Conservation (phyloP, 2,797 vertebrate species). For the Allobates femoralis region DNA sequence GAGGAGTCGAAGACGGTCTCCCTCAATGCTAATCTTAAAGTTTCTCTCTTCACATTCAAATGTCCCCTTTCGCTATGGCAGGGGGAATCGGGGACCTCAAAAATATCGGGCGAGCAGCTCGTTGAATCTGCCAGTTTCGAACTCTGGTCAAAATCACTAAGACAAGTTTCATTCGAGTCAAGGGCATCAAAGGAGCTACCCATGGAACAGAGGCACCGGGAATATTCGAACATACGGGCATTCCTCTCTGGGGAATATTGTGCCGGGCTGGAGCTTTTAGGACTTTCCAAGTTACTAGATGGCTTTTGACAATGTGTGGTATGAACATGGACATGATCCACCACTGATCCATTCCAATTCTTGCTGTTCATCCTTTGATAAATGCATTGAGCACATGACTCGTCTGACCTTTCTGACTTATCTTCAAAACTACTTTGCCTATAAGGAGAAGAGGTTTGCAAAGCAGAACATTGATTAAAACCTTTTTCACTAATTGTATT, state of each 20-base stretch:
- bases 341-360: constrained; percentile 67
- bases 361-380: constrained; percentile 66
- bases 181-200: constrained; percentile 88
- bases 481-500: constrained; percentile 70
- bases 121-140: constrained; percentile 74
- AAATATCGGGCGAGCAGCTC: constrained; percentile 74
- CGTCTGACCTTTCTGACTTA: constrained; percentile 65
- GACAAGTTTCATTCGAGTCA: constrained; percentile 89
- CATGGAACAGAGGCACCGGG: constrained; percentile 78
- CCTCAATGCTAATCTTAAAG: constrained; percentile 88
- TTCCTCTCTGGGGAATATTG: constrained; percentile 71
- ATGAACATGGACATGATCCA: constrained; percentile 56
- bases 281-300: constrained; percentile 67
- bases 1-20: constrained; percentile 89
- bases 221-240: constrained; percentile 72
- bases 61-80: constrained; percentile 81
- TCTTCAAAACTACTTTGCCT: constrained; percentile 73
- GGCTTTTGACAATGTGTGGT: constrained; percentile 65
- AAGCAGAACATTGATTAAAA: constrained; percentile 79
- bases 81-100: constrained; percentile 71
- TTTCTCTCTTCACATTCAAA: constrained; percentile 91
- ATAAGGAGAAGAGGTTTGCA: constrained; percentile 96
- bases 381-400: constrained; percentile 67
- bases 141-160: constrained; percentile 85
- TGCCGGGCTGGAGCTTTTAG: constrained; percentile 68